phyloP scores from a whole-genome alignment of 2,888 invertebrate genomes.

The Eustalomyia histrio region DNA sequence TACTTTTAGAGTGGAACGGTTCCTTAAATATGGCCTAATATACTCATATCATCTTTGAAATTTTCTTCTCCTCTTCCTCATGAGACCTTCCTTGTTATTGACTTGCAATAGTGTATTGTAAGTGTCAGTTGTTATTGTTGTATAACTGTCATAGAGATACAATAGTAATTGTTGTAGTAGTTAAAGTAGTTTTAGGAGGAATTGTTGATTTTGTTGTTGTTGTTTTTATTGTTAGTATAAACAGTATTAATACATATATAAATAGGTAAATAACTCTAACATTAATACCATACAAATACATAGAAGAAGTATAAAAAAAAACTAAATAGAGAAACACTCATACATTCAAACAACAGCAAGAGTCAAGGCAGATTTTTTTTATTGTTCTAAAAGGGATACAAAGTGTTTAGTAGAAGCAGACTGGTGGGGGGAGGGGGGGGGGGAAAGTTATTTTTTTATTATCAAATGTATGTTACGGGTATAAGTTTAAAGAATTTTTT shows the following conservation, averaged over 20 bases:
- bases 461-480: not conserved
- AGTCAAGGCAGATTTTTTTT: not conserved
- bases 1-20: no score
- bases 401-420: not conserved
- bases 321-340: not conserved
- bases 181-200: conserved; percentile 2
- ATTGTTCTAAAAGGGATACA: not conserved
- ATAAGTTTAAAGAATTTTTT: not conserved
- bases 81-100: not conserved
- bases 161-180: conserved; percentile 1
- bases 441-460: not conserved
- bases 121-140: not conserved
- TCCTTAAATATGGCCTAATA: no score
- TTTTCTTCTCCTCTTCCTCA: not conserved
- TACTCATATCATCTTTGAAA: no score
- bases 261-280: not conserved
- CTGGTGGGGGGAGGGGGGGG: not conserved
- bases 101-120: not conserved
- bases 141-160: not conserved
- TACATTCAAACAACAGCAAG: not conserved
- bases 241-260: conserved; percentile 39
- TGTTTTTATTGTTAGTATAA: conserved; percentile 2
- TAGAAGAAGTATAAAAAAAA: not conserved
- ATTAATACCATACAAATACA: conserved; percentile 41
- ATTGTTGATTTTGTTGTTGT: conserved; percentile 12